These are phyloP conservation scores for Pachycephus smyrnensis DNA, from an alignment of 2,888 invertebrate species.

Conservation along the genomic window DNA sequence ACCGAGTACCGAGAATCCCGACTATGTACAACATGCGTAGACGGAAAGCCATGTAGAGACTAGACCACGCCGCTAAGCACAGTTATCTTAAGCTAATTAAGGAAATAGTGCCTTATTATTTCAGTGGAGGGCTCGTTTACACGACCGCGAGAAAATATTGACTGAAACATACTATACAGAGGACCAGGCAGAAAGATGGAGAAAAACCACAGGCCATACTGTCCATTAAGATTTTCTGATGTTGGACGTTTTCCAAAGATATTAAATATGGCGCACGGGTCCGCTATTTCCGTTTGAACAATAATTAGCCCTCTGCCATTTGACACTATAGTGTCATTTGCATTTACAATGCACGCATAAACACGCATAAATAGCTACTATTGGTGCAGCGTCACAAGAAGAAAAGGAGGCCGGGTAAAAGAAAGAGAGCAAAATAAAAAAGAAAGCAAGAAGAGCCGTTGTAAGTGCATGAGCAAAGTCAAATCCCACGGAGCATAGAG, in stretches of 20 bases:
- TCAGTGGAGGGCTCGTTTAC: background rate
- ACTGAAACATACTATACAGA: background rate
- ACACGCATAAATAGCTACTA: background rate
- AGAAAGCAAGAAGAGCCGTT: background rate
- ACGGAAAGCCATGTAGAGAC: conserved; percentile 5
- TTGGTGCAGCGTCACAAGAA: background rate
- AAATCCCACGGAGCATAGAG: background rate
- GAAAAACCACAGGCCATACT: background rate
- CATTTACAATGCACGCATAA: background rate
- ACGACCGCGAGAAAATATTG: background rate
- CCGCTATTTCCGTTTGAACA: background rate
- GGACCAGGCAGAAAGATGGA: background rate
- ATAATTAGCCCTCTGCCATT: background rate
- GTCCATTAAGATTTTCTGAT: background rate
- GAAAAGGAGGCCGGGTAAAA: background rate
- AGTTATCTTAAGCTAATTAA: conserved; percentile 33
- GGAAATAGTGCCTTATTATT: conserved; percentile 20
- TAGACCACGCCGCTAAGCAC: conserved; percentile 27
- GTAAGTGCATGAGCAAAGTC: background rate
- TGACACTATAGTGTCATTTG: background rate
- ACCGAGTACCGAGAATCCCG: background rate
- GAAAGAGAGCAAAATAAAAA: background rate
- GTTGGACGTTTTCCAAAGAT: background rate
- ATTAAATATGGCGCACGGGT: background rate
- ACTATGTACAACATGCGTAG: background rate